Base-by-base conservation (phyloP, 1,140 invertebrate genomes). In the Arctopsyche grandis region DNA sequence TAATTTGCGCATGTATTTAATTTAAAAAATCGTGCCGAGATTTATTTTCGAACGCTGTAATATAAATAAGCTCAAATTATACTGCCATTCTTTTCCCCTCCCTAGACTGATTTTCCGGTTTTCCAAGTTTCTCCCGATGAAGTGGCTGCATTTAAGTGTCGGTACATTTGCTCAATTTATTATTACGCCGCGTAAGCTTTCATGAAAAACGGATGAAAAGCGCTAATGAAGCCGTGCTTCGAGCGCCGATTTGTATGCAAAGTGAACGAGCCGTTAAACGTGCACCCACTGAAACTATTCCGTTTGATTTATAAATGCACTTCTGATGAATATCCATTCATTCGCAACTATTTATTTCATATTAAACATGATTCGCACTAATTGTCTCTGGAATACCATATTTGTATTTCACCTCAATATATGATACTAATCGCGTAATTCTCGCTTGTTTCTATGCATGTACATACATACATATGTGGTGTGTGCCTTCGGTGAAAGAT, bases 121-220 rank as follows among this genome's bases (percentile, higher is more conserved):
- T 38, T 38, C 7, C 29, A 1, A 38, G 29, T 38, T 38, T 38
- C 29, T 38, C 29, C 29, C 29, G 1, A 7, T 7, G 29, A 38
- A 38, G 29, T 38, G 29, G 78, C 75, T 81, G 77, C 77, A 79
- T 79, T 81, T 79, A 19, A 66, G 24, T 24, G 56, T 60, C 22
- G 29, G 75, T 52, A 77, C 73, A 48, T 79, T 81, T 75, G 71
- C 66, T 78, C 38, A 78, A 56, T 75, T 79, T 79, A 76, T 75
- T 79, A 75, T 75, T 66, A 29, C 58, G 22, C 19, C 66, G 63
- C 63, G 63, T 58, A 52, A 69, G 16, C 46, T 19, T 16, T 16
- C 10, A 14, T 43, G 16, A 29, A 66, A 66, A 76, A 76, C n/a
- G 43, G 43, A 78, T 75, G 26, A 78, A 77, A 56, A 38, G 12